These are phyloP conservation scores for Notoglanidium macrostoma DNA, from an alignment of 2,797 vertebrate species.

Conservation along the genomic window DNA sequence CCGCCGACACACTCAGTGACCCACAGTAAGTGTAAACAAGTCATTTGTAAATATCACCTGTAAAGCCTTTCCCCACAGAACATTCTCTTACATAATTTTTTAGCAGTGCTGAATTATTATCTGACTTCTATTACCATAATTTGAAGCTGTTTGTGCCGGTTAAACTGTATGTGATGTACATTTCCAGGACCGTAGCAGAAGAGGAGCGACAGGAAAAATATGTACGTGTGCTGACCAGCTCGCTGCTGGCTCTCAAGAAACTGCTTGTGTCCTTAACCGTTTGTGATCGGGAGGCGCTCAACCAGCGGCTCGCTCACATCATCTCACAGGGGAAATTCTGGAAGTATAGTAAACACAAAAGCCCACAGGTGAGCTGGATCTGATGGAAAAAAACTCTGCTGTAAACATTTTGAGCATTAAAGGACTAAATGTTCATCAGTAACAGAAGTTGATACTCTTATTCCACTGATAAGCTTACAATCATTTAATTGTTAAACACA, in stretches of 20 bases:
- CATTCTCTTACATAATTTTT: background rate
- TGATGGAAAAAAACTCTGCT: background rate
- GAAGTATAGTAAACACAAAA: constrained; percentile 91
- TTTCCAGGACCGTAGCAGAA: constrained; percentile 84
- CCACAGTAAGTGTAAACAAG: constrained; percentile 82
- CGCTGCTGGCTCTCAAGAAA: constrained; percentile 90
- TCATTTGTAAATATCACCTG: background rate
- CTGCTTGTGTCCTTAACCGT: constrained; percentile 82
- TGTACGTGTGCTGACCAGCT: constrained; percentile 88
- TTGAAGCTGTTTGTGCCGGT: background rate
- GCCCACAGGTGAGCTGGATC: constrained; percentile 79
- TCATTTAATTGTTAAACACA: background rate
- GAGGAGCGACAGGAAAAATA: constrained; percentile 94
- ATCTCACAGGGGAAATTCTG: constrained; percentile 89
- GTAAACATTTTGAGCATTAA: background rate
- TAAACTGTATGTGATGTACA: background rate
- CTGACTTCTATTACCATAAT: background rate
- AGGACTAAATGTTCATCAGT: background rate
- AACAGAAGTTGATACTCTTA: background rate
- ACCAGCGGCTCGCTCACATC: constrained; percentile 78
- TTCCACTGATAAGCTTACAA: background rate
- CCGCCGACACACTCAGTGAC: constrained; percentile 90
- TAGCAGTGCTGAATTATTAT: background rate
- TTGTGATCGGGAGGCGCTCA: constrained; percentile 76
- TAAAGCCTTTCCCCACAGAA: background rate